These are phyloP conservation scores for Cepaea hortensis DNA, from an alignment of 2,888 invertebrate genomes.

Conservation along the genomic window DNA sequence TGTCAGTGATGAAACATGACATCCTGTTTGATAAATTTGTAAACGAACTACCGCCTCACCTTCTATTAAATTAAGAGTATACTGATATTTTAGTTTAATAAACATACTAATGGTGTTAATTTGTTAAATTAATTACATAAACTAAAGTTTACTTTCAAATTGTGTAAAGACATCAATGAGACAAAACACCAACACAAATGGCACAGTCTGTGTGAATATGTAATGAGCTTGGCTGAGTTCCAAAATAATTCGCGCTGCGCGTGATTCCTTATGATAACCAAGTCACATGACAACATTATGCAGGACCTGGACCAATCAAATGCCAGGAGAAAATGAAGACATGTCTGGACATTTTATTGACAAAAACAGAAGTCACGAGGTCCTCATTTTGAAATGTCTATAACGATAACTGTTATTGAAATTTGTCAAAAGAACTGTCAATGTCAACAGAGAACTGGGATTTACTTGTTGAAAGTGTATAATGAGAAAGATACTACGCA, in stretches of 20 bases:
- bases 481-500: too few relatives aligned
- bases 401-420: too few relatives aligned
- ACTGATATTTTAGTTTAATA: neutral
- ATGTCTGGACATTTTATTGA: neutral
- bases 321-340: slow-evolving; percentile 3
- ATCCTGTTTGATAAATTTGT: slow-evolving; percentile 21
- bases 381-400: too few relatives aligned
- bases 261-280: neutral
- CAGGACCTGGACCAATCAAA: slow-evolving; percentile 15
- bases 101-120: neutral
- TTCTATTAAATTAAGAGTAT: neutral
- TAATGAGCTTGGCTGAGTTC: slow-evolving; percentile 21
- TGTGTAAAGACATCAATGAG: slow-evolving; percentile 26
- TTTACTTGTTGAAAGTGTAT: too few relatives aligned
- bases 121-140: neutral
- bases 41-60: neutral
- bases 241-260: slow-evolving; percentile 20
- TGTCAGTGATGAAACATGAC: neutral
- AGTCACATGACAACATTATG: neutral
- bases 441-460: too few relatives aligned
- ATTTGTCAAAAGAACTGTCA: too few relatives aligned
- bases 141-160: slow-evolving; percentile 1
- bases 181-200: neutral
- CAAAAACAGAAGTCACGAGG: too few relatives aligned
- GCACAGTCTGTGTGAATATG: slow-evolving; percentile 2